Conservation (phyloP, 2,113 vertebrate genomes). For the Dicerorhinus sumatrensis region DNA sequence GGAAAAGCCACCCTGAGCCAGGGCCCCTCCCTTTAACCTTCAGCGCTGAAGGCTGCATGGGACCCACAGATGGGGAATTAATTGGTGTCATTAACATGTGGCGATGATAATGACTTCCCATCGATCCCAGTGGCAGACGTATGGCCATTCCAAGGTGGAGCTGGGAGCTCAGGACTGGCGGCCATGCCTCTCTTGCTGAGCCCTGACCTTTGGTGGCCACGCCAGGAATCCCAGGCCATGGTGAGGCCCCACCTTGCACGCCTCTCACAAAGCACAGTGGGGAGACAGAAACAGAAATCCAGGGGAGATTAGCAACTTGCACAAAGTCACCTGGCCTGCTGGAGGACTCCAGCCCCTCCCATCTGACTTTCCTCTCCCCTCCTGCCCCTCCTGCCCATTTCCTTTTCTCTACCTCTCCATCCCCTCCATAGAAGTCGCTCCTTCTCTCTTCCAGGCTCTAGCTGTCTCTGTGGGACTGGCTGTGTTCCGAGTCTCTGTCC, state of each 20-base stretch:
- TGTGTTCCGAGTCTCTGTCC: background rate
- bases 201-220: background rate
- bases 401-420: background rate
- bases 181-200: background rate
- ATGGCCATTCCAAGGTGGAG: slow-evolving; percentile 92
- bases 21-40: slow-evolving; percentile 95
- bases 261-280: background rate
- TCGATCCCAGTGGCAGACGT: slow-evolving; percentile 95
- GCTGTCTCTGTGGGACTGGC: background rate
- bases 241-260: background rate
- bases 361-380: background rate
- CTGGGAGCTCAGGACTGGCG: slow-evolving; percentile 86
- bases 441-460: background rate
- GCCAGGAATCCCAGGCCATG: background rate
- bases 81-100: slow-evolving; percentile 99
- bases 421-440: background rate
- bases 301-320: background rate
- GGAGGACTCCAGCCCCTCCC: background rate
- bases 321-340: background rate
- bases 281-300: background rate
- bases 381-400: background rate
- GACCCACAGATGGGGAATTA: slow-evolving; percentile 97
- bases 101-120: slow-evolving; percentile 96
- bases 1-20: slow-evolving; percentile 89
- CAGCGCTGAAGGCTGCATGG: slow-evolving; percentile 91